A percentile compares a stretch with the other conserved stretches of the same genome.
These are phyloP conservation scores for Cebidichthys violaceus DNA, from an alignment of 2,113 vertebrate genomes.

Conservation along the genomic window DNA sequence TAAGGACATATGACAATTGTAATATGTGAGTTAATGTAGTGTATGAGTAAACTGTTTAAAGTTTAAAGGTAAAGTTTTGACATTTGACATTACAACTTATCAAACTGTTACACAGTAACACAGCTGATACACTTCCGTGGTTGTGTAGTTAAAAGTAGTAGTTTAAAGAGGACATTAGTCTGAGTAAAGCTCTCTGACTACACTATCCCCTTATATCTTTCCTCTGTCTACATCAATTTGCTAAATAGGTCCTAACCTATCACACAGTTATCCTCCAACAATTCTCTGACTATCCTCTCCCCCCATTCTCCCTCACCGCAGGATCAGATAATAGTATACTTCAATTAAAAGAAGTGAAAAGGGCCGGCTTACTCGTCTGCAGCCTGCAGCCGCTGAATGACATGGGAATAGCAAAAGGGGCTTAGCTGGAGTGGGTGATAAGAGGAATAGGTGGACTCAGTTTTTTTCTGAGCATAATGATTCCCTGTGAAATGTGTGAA, in stretches of 20 bases:
- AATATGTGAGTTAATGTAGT: not conserved
- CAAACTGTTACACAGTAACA: not conserved
- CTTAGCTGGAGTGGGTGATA: slow-evolving; percentile 61
- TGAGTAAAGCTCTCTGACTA: not conserved
- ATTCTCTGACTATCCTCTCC: not conserved
- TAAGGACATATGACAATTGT: not conserved
- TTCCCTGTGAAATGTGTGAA: slow-evolving; percentile 52
- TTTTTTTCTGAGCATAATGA: slow-evolving; percentile 52
- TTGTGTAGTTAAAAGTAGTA: not conserved
- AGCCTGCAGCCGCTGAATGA: slow-evolving; percentile 28
- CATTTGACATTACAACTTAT: not conserved
- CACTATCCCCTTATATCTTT: not conserved
- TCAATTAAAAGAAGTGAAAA: slow-evolving; percentile 64
- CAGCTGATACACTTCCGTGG: not conserved
- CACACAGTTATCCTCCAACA: slow-evolving; percentile 13
- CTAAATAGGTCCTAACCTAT: slow-evolving; percentile 20
- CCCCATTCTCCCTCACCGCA: not conserved
- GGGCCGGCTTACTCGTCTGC: slow-evolving; percentile 24
- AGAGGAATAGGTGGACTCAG: slow-evolving; percentile 48
- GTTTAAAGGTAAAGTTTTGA: not conserved
- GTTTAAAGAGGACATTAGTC: not conserved
- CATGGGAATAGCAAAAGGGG: slow-evolving; percentile 46
- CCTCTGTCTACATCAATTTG: slow-evolving; percentile 3
- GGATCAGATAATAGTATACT: slow-evolving; percentile 62
- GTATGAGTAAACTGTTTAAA: not conserved